phyloP scores from a whole-genome alignment of 2,797 vertebrate genomes.

The Ambastaia sidthimunki region DNA sequence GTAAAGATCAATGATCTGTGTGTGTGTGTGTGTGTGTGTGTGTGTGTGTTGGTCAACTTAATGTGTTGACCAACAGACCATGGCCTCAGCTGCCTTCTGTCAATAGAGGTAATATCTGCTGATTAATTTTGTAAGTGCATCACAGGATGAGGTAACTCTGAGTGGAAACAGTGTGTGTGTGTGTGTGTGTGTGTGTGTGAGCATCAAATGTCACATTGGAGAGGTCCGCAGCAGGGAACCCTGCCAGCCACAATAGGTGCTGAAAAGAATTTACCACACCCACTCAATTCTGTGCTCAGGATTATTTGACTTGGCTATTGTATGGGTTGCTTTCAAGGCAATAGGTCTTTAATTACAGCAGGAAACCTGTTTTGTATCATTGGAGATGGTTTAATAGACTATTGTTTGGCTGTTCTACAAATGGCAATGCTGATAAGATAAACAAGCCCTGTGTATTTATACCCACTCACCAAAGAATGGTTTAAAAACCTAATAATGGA shows the following conservation, averaged over 20 bases:
- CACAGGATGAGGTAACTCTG: conserved; percentile 61
- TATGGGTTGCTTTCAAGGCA: conserved; percentile 63
- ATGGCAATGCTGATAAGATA: conserved; percentile 57
- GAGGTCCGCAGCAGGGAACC: conserved; percentile 6
- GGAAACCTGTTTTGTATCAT: conserved; percentile 64
- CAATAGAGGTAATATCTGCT: conserved; percentile 78
- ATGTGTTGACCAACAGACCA: conserved; percentile 35
- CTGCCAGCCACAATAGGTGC: conserved; percentile 21
- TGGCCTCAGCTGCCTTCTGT: conserved; percentile 68
- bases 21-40: background rate
- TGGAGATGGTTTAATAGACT: conserved; percentile 55
- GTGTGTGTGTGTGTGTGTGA: conserved; percentile 48
- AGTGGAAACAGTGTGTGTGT: conserved; percentile 40
- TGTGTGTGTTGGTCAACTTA: background rate
- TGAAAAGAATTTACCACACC: conserved; percentile 45
- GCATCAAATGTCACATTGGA: conserved; percentile 45
- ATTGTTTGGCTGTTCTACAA: conserved; percentile 63
- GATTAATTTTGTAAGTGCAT: conserved; percentile 78
- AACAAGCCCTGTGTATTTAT: conserved; percentile 63
- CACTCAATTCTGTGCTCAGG: conserved; percentile 61
- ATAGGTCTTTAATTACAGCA: conserved; percentile 71
- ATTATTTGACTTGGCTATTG: conserved; percentile 65
- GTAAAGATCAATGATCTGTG: conserved; percentile 49
- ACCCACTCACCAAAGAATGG: conserved; percentile 47
- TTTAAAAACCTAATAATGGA: conserved; percentile 33